Evolutionary conservation across 2,888 invertebrate genomes (phyloP), one percentile per base, ranked within the genome.

Genomic region (Caenorhabditis imperialis): DNA sequence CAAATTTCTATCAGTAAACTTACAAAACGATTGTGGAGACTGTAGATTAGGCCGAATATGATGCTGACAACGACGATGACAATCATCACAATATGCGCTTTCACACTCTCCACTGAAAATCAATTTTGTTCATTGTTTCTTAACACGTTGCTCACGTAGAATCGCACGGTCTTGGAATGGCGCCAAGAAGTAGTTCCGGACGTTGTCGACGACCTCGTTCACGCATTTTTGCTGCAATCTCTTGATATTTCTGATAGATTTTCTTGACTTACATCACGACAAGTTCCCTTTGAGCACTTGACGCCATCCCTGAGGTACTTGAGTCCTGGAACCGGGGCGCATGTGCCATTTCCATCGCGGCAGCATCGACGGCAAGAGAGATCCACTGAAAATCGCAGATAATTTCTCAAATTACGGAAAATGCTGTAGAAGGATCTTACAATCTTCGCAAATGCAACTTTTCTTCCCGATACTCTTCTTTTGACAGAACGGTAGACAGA

Each of bases 361-460:
- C 97, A 98, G 88, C 97, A 98, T 57, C 96, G 92, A 86, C 94
- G 94, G 88, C 97, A 98, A 4, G 96, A 95, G 86, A 95, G 93
- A 77, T 92, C 93, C 88, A 95, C 94, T 94, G 89, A n/a, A 90
- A 90, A 47, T n/a, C n/a, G n/a, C n/a, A n/a, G n/a, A n/a, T n/a
- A n/a, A n/a, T n/a, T n/a, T n/a, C n/a, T n/a, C n/a, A n/a, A n/a
- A n/a, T n/a, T n/a, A n/a, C n/a, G n/a, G n/a, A n/a, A n/a, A n/a
- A n/a, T n/a, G n/a, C n/a, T 16, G 2, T 1, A 50, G 12, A 12
- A 47, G 2, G 20, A 25, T 89, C 92, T 89, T 89, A 94, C 94
- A 93, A 83, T 93, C 93, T 88, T 96, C 95, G 89, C 97, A 97
- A 93, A 96, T 95, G 91, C 97, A 97, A 88, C 95, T 95, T 89